Conservation (phyloP, 2,888 invertebrate genomes). For the Epiblema foenella region DNA sequence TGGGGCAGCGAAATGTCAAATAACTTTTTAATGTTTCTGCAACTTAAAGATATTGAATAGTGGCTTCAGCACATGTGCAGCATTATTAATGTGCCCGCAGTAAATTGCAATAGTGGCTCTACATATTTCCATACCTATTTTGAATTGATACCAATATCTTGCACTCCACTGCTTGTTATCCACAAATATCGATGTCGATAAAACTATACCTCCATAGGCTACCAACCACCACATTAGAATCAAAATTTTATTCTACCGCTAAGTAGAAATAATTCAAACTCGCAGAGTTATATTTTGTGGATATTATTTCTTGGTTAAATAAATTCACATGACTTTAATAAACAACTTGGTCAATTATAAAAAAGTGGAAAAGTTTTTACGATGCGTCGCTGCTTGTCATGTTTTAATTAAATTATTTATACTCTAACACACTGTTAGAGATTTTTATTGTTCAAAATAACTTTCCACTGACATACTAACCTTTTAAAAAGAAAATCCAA, state of each 20-base stretch:
- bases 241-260: neutral
- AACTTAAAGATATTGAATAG: no score
- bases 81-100: no score
- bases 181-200: neutral
- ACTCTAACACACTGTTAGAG: neutral
- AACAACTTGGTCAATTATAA: neutral
- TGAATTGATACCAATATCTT: neutral
- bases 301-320: neutral
- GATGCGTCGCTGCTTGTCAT: slow-evolving; percentile 31
- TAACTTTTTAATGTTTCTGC: no score
- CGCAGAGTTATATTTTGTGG: neutral
- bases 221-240: neutral
- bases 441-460: neutral
- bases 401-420: slow-evolving; percentile 49
- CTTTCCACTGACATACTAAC: slow-evolving; percentile 52
- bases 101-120: no score
- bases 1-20: no score
- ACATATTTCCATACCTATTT: neutral
- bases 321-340: neutral
- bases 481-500: slow-evolving; percentile 58
- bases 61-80: no score
- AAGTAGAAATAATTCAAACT: neutral
- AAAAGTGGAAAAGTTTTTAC: neutral
- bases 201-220: neutral
- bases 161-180: neutral